A percentile compares a stretch with the other conserved stretches of the same genome.
phyloP scores from a whole-genome alignment of 2,113 vertebrate species.

The Burhinus bistriatus region DNA sequence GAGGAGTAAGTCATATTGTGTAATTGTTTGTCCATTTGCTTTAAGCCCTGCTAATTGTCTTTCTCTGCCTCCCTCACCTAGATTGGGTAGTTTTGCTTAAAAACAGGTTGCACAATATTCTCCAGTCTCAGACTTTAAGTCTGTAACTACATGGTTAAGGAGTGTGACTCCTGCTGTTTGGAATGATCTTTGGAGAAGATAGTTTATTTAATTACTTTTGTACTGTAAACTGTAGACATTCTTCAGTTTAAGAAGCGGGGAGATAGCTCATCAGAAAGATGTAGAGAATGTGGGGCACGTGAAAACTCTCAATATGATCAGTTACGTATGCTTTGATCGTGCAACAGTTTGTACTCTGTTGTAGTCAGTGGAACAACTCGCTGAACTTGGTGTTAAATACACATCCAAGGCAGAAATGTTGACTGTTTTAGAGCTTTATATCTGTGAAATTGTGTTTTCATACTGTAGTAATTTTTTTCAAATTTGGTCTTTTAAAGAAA shows the following conservation, averaged over 20 bases:
- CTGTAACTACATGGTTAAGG: background rate
- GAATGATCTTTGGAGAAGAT: background rate
- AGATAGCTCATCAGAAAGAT: background rate
- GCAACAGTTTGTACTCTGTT: background rate
- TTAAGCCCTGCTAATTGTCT: background rate
- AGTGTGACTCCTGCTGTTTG: slow-evolving; percentile 20
- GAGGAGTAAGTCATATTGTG: background rate
- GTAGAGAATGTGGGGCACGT: background rate
- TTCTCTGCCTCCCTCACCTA: background rate
- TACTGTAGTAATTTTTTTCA: background rate
- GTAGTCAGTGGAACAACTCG: background rate
- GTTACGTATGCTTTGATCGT: background rate
- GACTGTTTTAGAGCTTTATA: background rate
- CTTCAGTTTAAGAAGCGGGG: background rate
- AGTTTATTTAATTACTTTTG: slow-evolving; percentile 29
- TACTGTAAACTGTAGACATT: slow-evolving; percentile 3
- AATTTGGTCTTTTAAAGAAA: background rate
- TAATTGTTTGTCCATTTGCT: slow-evolving; percentile 22
- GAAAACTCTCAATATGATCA: background rate
- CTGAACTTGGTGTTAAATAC: background rate
- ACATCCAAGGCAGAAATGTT: background rate
- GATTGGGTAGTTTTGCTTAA: slow-evolving; percentile 10
- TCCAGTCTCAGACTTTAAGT: background rate
- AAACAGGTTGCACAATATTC: slow-evolving; percentile 40
- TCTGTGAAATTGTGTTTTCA: background rate